Conservation (phyloP, 64 coral and sea anemone species). For the Montipora sp. region DNA sequence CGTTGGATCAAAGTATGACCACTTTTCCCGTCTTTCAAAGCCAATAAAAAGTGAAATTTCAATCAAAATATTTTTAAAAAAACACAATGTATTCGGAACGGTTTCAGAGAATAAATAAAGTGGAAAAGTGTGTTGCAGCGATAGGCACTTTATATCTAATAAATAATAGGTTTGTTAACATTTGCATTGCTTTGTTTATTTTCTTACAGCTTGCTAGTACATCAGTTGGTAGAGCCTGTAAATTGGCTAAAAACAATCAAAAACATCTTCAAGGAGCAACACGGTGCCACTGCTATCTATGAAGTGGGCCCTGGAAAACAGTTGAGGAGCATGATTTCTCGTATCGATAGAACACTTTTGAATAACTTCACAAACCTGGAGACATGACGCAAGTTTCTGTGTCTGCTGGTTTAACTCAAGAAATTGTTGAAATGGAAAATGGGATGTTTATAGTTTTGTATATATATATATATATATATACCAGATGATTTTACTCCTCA, state of each 20-base stretch:
- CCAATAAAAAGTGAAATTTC: too few relatives aligned
- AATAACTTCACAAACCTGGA: constrained; percentile 27
- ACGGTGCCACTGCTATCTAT: constrained; percentile 14
- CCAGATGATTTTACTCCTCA: too few relatives aligned
- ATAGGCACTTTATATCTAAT: too few relatives aligned
- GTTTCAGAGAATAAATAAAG: too few relatives aligned
- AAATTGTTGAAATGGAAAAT: not conserved
- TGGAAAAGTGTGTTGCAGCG: too few relatives aligned
- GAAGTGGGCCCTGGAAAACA: constrained; percentile 93
- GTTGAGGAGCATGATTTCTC: constrained; percentile 76
- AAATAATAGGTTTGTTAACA: not conserved
- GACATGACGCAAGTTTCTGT: not conserved
- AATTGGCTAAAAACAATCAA: constrained; percentile 70
- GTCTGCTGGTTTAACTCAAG: not conserved
- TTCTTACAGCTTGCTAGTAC: constrained; percentile 73
- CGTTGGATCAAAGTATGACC: too few relatives aligned
- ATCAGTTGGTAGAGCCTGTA: constrained; percentile 86
- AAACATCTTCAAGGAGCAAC: constrained; percentile 46
- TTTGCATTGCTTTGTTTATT: not conserved
- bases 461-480: too few relatives aligned
- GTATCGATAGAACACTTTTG: constrained; percentile 62
- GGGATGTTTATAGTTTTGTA: not conserved
- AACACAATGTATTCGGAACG: too few relatives aligned
- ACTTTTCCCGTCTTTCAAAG: too few relatives aligned
- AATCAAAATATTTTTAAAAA: too few relatives aligned